Percentiles rank a stretch among this genome's conserved stretches.
Evolutionary conservation across 2,797 vertebrate genomes (phyloP).

Genomic region (Sebastes dallii): DNA sequence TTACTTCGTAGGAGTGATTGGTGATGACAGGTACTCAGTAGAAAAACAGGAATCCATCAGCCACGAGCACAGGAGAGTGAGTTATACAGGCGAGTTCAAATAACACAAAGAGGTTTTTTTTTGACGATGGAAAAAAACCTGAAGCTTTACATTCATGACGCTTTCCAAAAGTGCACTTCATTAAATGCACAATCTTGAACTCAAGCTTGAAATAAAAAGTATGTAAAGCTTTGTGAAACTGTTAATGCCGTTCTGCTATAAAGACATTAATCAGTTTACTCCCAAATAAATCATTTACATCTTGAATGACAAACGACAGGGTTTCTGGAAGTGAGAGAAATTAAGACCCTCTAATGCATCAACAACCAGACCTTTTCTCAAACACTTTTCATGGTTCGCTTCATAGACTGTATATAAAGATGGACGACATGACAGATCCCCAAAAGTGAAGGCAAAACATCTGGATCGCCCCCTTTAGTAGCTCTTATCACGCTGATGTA

Average conservation of each 20-base stretch:
- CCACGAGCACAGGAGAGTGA: slow-evolving; percentile 7
- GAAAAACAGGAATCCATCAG: slow-evolving; percentile 35
- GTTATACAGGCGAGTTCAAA: slow-evolving; percentile 6
- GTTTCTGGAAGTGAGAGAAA: not conserved
- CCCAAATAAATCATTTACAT: not conserved
- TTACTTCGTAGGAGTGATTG: slow-evolving; percentile 25
- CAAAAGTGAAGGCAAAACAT: too few relatives aligned
- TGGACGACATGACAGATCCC: too few relatives aligned
- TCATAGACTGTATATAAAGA: too few relatives aligned
- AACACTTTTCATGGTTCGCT: not conserved
- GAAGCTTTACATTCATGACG: slow-evolving; percentile 79
- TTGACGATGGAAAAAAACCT: slow-evolving; percentile 1
- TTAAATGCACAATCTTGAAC: slow-evolving; percentile 73
- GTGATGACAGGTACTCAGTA: slow-evolving; percentile 41
- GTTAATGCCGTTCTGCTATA: slow-evolving; percentile 1
- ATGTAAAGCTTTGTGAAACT: slow-evolving; percentile 52
- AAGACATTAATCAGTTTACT: not conserved
- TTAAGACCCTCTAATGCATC: slow-evolving; percentile 12
- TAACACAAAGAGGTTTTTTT: not conserved
- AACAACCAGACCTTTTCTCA: slow-evolving; percentile 6
- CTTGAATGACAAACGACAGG: slow-evolving; percentile 3
- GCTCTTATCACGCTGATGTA: too few relatives aligned
- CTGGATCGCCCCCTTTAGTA: too few relatives aligned
- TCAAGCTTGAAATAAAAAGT: slow-evolving; percentile 36
- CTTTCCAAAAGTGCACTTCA: slow-evolving; percentile 79